Percentiles rank a stretch among this genome's conserved stretches.
Evolutionary conservation across 1,140 invertebrate genomes (phyloP).

Genomic region (Leguminivora glycinivorella): DNA sequence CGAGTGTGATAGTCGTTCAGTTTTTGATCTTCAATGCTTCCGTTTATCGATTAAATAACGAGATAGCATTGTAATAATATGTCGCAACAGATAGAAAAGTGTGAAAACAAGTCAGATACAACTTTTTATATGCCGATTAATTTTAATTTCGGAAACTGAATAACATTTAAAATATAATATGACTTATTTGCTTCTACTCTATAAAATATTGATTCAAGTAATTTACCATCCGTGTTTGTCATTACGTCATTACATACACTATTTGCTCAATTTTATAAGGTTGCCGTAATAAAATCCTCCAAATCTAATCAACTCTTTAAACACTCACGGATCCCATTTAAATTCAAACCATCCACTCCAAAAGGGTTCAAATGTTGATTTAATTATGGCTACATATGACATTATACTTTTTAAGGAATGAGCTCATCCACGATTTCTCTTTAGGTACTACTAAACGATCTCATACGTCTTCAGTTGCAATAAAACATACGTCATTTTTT

Average conservation of each 20-base stretch:
- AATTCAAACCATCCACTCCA: slow-evolving; percentile 8
- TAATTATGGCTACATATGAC: neutral
- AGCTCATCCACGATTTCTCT: neutral
- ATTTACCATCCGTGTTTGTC: neutral
- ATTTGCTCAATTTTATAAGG: neutral
- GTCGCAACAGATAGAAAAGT: too few relatives aligned
- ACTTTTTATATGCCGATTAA: too few relatives aligned
- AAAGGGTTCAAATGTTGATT: slow-evolving; percentile 9
- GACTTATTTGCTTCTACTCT: too few relatives aligned
- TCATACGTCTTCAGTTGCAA: neutral
- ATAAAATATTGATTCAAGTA: neutral
- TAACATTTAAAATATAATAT: too few relatives aligned
- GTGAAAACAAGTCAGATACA: too few relatives aligned
- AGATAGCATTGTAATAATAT: neutral
- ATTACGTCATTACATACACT: too few relatives aligned
- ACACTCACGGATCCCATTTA: slow-evolving; percentile 25
- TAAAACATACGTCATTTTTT: neutral
- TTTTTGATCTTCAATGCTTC: neutral
- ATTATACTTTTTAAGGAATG: neutral
- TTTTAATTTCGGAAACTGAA: too few relatives aligned
- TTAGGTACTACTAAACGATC: neutral
- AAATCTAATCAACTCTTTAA: slow-evolving; percentile 28
- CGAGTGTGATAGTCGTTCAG: neutral
- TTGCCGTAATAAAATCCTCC: slow-evolving; percentile 22
- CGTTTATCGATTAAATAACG: neutral